Base-by-base conservation (phyloP, 2,888 invertebrate species). In the Tipula vernalis region DNA sequence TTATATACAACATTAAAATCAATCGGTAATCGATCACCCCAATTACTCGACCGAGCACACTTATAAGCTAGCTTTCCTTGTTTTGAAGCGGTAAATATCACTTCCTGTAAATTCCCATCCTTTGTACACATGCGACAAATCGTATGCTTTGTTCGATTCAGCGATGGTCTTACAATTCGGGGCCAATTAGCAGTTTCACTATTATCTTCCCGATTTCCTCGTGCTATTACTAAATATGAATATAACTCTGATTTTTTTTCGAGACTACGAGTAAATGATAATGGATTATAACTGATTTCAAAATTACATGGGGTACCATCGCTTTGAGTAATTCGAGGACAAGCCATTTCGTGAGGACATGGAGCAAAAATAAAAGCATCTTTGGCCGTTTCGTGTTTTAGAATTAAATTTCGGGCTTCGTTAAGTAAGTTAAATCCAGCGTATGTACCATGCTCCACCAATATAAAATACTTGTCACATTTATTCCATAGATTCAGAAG, bases 401-500 rank as follows among this genome's bases (percentile, higher is more conserved):
- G 91, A 44, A 99, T 92, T 90, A 95, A 96, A 88, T 97, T 96
- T 89, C 98, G 93, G 0, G 96, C 96, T 92, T 99, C 98, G 88
- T 96, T 95, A 0, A 98, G 92, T 88, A 96, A 93, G 90, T 93
- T 93, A 90, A 96, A 98, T 2, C 98, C 98, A 71, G 95, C 95
- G 88, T 94, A 94, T 0, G 95, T 95, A 5, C 98, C 98, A 88
- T 95, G 94, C 91, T 98, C 98, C 0, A 97, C 94, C 4, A 98
- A 92, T 13, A 98, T 93, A 89, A 98, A 91, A 90, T 96, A 97
- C 12, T 95, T 93, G 88, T 94, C 93, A 0, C 98, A 97, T 92
- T 96, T 98, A 87, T 94, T 94, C 98, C 98, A 98, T 8, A 98
- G 92, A 89, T 95, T 96, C 86, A 95, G 92, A 87, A 98, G 91